Evolutionary conservation across 2,113 vertebrate genomes (phyloP).

Genomic region (Lepus americanus): DNA sequence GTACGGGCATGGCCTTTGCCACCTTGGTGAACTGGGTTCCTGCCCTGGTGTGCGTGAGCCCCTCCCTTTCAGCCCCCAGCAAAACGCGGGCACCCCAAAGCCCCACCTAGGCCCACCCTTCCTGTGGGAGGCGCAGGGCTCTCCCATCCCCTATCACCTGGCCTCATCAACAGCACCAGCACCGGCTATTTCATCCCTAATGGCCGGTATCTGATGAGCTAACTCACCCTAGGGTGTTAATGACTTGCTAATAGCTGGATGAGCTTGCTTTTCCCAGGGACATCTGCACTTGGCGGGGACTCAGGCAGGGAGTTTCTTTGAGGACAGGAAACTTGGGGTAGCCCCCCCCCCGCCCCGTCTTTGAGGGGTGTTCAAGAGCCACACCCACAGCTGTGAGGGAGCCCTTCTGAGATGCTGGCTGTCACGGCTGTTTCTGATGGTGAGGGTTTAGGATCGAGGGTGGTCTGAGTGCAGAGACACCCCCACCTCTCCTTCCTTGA

Average conservation of each 20-base stretch:
- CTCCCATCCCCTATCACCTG: not conserved
- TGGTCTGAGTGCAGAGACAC: not conserved
- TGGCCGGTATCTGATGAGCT: slow-evolving; percentile 64
- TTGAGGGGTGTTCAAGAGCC: not conserved
- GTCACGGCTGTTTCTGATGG: not conserved
- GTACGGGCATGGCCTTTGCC: not conserved
- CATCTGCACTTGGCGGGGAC: not conserved
- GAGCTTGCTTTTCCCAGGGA: slow-evolving; percentile 52
- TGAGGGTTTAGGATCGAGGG: not conserved
- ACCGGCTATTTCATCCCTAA: slow-evolving; percentile 56
- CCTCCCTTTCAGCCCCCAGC: slow-evolving; percentile 36
- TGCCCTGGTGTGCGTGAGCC: not conserved
- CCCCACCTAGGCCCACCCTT: slow-evolving; percentile 66
- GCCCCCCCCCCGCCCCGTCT: not conserved
- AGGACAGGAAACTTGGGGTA: not conserved
- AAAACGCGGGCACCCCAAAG: not conserved
- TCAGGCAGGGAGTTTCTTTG: not conserved
- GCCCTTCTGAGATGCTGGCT: not conserved
- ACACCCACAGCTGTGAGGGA: too few relatives aligned
- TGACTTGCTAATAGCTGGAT: slow-evolving; percentile 65
- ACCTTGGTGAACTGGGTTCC: slow-evolving; percentile 5
- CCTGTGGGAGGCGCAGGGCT: slow-evolving; percentile 61
- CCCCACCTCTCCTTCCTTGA: not conserved
- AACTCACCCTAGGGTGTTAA: slow-evolving; percentile 56
- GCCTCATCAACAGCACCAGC: slow-evolving; percentile 70